Base-by-base conservation (phyloP, 2,797 vertebrate genomes). In the Antennarius maculatus region DNA sequence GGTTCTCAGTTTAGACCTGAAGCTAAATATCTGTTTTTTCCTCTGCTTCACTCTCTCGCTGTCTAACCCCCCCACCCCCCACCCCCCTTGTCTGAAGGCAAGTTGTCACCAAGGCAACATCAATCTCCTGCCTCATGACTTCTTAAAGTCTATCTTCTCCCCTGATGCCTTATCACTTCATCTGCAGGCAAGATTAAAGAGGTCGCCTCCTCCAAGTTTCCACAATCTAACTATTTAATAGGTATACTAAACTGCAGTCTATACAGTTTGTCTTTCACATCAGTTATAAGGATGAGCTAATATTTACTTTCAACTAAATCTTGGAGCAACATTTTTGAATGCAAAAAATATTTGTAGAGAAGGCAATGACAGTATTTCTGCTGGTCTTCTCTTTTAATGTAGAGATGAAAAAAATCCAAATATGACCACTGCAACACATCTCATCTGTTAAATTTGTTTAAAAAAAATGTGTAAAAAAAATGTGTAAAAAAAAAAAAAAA, bases 141-240 rank as follows among this genome's bases (percentile, higher is more conserved):
- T 92, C 88, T 87, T 90, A 89, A 88, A 89, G 80, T 80, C 76
- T 71, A 67, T 74, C 79, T 81, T 84, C 86, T 88, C 84, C 80
- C 86, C 84, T 76, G 80, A 88, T 86, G 84, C 85, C 86, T 89
- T 89, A 92, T 89, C 86, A 84, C 86, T 89, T 90, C 86, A 92
- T 92, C 91, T 90, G 85, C 82, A 86, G 86, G 88, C 86, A 78
- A 90, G 89, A 94, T 93, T 92, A 91, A 88, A 91, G 86, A 85
- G 89, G 88, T 92, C 89, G 93, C 90, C 37, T 55, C 54, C 90
- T 92, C 85, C 70, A 91, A 88, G 72, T 89, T 90, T 75, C 70
- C 52, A 77, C 81, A 82, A 79, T 86, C 74, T 74, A 80, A 85
- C 82, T 74, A 81, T 71, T 65, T 80, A 86, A 90, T 77, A 89